Evolutionary conservation across 2,113 vertebrate species (phyloP), one percentile per base, ranked within the genome.

Genomic region (Eudyptes chrysolophus): DNA sequence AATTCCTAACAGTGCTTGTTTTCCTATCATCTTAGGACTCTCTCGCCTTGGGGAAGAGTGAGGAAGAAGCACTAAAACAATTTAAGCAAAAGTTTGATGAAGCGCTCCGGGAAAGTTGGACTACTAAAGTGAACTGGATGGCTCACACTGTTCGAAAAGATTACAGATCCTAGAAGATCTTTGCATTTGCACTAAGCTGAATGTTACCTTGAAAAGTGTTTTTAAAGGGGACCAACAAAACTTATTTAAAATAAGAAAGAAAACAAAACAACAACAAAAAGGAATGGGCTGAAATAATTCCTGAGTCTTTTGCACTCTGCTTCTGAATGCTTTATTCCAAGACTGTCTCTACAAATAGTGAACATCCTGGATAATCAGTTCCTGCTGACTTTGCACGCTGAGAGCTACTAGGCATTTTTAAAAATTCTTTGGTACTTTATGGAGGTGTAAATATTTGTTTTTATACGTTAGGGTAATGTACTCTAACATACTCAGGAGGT

Each of bases 121-220:
- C 99, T 82, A 99, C 99, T 95, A 99, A 99, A 98, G 99, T 99
- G 94, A 99, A 99, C 98, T 99, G 99, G 99, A 99, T 99, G 99
- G 99, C 99, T 36, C 99, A 99, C 97, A 99, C 99, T n/a, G 99
- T 99, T 90, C 99, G 99, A n/a, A 99, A 99, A 94, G 99, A 99
- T 98, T 99, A 99, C 97, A 98, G 99, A 92, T 99, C 99, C 70
- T 99, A 99, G 97, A 64, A 27, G 70, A 34, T 46, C 44, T 79
- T 90, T 97, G 94, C 88, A 94, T 94, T 98, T 98, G 98, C 98
- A 98, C 98, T 98, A 97, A 98, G 86, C 82, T 96, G 97, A 98
- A 97, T 87, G 68, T 90, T 96, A 96, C 86, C 94, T 93, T 97
- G 87, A 96, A 20, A 86, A 92, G 90, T 87, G 95, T 95, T 98